Percentiles rank a stretch among this genome's conserved stretches.
Evolutionary conservation across 2,113 vertebrate genomes (phyloP).

Genomic region (Heteronetta atricapilla): DNA sequence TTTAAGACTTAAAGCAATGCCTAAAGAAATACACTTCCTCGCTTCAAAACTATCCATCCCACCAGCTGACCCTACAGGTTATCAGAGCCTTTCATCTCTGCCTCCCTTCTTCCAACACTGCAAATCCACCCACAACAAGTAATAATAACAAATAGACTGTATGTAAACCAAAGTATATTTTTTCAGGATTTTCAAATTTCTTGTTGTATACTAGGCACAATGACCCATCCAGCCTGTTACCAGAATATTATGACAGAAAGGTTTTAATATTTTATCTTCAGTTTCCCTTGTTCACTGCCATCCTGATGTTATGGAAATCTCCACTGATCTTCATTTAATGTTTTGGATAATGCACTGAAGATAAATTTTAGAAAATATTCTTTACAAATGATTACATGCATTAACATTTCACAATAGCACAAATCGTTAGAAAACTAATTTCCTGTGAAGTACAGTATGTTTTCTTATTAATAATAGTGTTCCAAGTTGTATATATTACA

Average conservation of each 20-base stretch:
- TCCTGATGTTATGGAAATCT: not conserved
- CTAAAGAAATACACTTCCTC: not conserved
- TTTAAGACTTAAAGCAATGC: not conserved
- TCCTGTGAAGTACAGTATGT: conserved; percentile 24
- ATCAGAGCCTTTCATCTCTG: not conserved
- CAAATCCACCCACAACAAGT: not conserved
- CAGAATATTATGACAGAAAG: not conserved
- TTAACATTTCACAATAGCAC: conserved; percentile 24
- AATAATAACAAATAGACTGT: not conserved
- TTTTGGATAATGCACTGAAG: not conserved
- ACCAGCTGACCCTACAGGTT: not conserved
- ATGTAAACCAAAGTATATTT: not conserved
- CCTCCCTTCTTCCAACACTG: not conserved
- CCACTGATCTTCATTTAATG: not conserved
- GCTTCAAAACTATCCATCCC: not conserved
- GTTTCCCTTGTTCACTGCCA: not conserved
- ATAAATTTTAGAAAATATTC: conserved; percentile 3
- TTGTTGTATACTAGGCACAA: not conserved
- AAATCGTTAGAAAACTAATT: conserved; percentile 54
- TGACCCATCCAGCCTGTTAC: not conserved
- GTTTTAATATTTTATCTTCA: not conserved
- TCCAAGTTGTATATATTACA: conserved; percentile 8
- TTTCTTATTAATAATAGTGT: conserved; percentile 40
- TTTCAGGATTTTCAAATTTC: not conserved
- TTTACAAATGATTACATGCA: not conserved